These are phyloP conservation scores for Riparia riparia DNA, from an alignment of 2,113 vertebrate genomes.

Conservation along the genomic window DNA sequence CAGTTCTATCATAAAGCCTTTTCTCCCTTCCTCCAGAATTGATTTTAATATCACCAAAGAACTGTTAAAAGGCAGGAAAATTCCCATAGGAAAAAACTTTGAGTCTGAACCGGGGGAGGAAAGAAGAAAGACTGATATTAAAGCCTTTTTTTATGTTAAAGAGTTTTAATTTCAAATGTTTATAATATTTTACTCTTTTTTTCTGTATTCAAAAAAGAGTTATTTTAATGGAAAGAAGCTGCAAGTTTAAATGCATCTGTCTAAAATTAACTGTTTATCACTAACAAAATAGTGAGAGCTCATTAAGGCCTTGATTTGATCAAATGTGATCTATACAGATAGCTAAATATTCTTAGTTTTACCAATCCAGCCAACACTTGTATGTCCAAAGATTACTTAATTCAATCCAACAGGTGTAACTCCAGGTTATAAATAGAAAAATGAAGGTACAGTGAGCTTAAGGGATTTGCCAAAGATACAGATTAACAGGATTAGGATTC, in stretches of 20 bases:
- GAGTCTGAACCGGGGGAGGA: background rate
- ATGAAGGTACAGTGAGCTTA: conserved; percentile 20
- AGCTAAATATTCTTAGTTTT: background rate
- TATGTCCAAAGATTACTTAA: background rate
- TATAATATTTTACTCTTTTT: background rate
- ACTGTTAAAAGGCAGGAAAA: conserved; percentile 16
- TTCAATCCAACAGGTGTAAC: conserved; percentile 20
- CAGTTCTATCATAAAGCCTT: background rate
- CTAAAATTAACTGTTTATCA: background rate
- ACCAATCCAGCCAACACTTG: background rate
- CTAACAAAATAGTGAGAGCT: background rate
- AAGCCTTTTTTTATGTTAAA: background rate
- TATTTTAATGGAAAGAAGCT: background rate
- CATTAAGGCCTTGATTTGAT: background rate
- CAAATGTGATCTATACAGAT: background rate
- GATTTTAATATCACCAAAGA: conserved; percentile 34
- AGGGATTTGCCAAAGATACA: background rate
- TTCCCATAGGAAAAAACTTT: conserved; percentile 41
- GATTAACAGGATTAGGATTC: conserved; percentile 34
- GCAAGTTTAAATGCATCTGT: background rate
- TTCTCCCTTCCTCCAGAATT: background rate
- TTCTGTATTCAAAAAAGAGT: background rate
- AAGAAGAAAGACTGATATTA: background rate
- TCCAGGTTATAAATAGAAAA: conserved; percentile 46
- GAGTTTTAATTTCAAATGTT: conserved; percentile 2